Evolutionary conservation across 2,113 vertebrate species (phyloP).

Genomic region (Cricetomys ansorgei): DNA sequence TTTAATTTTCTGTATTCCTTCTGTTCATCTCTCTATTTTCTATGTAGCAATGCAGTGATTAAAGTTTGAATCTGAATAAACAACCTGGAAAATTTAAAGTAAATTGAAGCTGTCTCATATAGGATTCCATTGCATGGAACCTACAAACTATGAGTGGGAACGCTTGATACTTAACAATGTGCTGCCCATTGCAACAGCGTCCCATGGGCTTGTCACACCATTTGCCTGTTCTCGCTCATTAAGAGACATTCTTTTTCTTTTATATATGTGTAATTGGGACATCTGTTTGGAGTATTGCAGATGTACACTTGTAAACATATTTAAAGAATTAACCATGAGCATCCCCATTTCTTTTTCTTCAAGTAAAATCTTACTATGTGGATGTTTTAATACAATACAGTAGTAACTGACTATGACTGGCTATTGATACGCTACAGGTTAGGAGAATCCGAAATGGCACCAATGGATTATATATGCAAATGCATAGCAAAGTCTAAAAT

Average conservation of each 20-base stretch:
- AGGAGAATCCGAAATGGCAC: neutral
- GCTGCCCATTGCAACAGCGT: neutral
- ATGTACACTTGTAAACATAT: neutral
- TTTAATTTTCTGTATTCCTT: neutral
- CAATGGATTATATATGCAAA: neutral
- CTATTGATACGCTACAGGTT: neutral
- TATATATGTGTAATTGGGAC: neutral
- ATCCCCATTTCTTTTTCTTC: neutral
- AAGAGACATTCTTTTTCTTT: neutral
- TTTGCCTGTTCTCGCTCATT: neutral
- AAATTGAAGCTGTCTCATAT: neutral
- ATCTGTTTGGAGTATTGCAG: neutral
- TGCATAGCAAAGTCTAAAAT: neutral
- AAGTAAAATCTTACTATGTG: neutral
- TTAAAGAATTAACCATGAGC: neutral
- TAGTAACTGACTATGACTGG: neutral
- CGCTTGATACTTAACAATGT: neutral
- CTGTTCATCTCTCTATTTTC: neutral
- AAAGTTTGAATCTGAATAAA: slow-evolving; percentile 7
- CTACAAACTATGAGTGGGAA: neutral
- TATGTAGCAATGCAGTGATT: neutral
- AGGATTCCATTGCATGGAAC: neutral
- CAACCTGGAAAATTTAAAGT: neutral
- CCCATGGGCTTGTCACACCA: neutral
- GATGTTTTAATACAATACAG: neutral